Percentiles rank a stretch among this genome's conserved stretches.
Conservation (phyloP, 2,797 vertebrate species). For the Oreochromis mossambicus region DNA sequence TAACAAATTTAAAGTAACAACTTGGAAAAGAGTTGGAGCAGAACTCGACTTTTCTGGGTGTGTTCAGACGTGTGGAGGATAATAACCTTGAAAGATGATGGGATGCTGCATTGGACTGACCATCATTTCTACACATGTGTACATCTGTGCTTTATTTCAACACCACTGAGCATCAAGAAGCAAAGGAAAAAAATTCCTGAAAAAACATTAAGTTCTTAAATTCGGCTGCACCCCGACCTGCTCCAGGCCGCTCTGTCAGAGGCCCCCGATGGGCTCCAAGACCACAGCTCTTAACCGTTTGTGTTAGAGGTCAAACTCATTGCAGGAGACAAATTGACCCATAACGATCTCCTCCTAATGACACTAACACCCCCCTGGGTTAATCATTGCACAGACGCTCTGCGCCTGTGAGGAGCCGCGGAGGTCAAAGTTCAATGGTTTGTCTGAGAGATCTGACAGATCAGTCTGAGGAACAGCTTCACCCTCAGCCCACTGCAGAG, state of each 20-base stretch:
- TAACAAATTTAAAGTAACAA: not conserved
- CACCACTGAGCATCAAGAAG: rapidly evolving
- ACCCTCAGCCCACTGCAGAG: not conserved
- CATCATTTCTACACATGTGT: not conserved
- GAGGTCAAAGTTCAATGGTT: slow-evolving; percentile 18
- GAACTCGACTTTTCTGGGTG: not conserved
- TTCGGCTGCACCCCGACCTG: not conserved
- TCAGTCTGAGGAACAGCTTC: not conserved
- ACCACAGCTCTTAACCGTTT: not conserved
- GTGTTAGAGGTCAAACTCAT: not conserved
- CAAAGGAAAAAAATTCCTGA: not conserved
- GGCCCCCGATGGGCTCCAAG: not conserved
- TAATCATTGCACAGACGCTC: not conserved
- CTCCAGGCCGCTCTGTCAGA: not conserved
- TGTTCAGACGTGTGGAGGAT: not conserved
- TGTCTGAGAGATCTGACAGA: not conserved
- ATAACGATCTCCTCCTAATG: not conserved
- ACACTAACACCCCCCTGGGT: not conserved
- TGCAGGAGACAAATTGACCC: not conserved
- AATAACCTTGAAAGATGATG: not conserved
- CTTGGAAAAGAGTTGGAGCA: not conserved
- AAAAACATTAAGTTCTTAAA: not conserved
- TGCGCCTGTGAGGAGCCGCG: not conserved
- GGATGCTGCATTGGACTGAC: not conserved
- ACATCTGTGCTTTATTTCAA: not conserved